Conservation (phyloP, 2,888 invertebrate species). For the Drosophila paramelanica region DNA sequence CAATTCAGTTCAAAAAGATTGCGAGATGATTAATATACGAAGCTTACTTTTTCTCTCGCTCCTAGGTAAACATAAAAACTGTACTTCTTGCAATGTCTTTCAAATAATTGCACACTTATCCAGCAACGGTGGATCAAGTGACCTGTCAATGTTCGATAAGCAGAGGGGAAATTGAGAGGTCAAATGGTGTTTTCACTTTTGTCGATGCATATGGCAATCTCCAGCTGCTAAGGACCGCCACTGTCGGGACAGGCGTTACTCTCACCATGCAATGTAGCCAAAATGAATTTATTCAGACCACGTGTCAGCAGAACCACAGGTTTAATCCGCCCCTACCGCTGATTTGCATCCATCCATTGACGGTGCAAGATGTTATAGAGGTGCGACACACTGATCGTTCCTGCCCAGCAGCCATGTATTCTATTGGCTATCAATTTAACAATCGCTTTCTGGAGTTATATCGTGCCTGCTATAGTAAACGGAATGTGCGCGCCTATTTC, state of each 20-base stretch:
- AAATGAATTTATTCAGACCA: not conserved
- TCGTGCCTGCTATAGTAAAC: slow-evolving; percentile 26
- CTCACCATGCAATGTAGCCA: slow-evolving; percentile 13
- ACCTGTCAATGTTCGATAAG: not conserved
- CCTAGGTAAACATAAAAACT: slow-evolving; percentile 8
- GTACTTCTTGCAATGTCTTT: not conserved
- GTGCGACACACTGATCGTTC: slow-evolving; percentile 1
- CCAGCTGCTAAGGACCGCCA: slow-evolving; percentile 10
- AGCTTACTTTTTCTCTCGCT: slow-evolving; percentile 2
- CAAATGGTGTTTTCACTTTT: too few relatives aligned
- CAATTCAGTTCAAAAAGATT: not conserved
- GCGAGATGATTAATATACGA: slow-evolving; percentile 4
- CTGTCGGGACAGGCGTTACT: slow-evolving; percentile 13
- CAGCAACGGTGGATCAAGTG: not conserved
- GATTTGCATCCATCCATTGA: not conserved
- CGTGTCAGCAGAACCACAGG: slow-evolving; percentile 1
- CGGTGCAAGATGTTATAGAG: not conserved
- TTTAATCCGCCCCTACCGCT: slow-evolving; percentile 11
- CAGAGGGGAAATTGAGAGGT: not conserved
- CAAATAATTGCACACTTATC: not conserved
- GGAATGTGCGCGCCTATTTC: not conserved
- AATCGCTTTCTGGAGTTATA: slow-evolving; percentile 30
- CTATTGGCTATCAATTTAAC: slow-evolving; percentile 32
- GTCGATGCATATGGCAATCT: too few relatives aligned
- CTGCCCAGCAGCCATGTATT: slow-evolving; percentile 36